Evolutionary conservation across 2,888 invertebrate species (phyloP).

Genomic region (Hecatera dysodea): DNA sequence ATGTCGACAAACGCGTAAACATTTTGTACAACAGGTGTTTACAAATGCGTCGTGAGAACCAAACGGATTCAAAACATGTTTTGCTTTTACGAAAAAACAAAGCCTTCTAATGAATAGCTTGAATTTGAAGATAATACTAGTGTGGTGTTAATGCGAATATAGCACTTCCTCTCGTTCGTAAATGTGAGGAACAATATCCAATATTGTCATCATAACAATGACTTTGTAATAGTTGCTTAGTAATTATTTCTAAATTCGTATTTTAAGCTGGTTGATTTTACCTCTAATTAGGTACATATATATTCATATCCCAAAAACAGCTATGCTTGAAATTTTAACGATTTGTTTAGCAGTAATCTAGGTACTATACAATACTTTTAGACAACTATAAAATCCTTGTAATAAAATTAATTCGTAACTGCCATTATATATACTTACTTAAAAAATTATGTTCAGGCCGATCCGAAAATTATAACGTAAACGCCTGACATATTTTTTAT

Average conservation of each 20-base stretch:
- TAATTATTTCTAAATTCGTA: background rate
- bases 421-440: too few species aligned
- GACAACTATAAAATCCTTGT: too few species aligned
- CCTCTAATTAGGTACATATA: too few species aligned
- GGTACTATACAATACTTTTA: too few species aligned
- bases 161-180: conserved; percentile 33
- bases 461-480: too few species aligned
- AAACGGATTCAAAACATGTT: conserved; percentile 30
- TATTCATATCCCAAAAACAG: background rate
- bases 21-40: conserved; percentile 28
- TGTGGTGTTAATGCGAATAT: conserved; percentile 3
- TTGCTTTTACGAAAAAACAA: conserved; percentile 48
- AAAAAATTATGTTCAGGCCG: too few species aligned
- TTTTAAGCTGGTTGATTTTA: background rate
- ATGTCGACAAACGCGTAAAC: conserved; percentile 10
- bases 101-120: conserved; percentile 28
- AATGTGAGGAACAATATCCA: conserved; percentile 8
- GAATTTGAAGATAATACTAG: conserved; percentile 40
- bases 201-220: conserved; percentile 26
- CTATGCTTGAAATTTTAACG: background rate
- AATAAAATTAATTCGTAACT: background rate
- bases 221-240: conserved; percentile 3
- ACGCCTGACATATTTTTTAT: conserved; percentile 25
- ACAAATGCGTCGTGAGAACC: conserved; percentile 24
- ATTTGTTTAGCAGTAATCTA: background rate